Conservation (phyloP, 2,113 vertebrate species). For the Alethe castanea region DNA sequence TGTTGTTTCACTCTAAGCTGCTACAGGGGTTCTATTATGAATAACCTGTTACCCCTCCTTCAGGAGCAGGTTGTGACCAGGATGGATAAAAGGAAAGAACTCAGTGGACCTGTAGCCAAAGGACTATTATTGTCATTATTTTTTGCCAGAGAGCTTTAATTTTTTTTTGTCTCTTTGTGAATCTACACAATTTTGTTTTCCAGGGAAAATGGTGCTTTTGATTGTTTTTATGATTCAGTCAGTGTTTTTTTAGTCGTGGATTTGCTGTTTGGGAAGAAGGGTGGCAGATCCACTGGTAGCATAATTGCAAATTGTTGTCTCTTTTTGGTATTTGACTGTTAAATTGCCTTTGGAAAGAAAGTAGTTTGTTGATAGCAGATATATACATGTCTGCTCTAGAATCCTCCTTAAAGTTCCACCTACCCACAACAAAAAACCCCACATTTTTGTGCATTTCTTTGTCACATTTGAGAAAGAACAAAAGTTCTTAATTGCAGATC, state of each 20-base stretch:
- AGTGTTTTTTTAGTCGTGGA: neutral
- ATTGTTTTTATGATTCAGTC: neutral
- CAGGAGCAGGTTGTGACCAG: neutral
- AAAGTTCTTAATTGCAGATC: neutral
- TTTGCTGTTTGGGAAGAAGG: neutral
- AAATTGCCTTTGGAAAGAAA: neutral
- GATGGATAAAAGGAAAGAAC: neutral
- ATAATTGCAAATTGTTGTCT: neutral
- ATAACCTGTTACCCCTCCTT: neutral
- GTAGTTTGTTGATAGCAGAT: neutral
- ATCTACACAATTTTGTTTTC: neutral
- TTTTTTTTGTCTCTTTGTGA: neutral
- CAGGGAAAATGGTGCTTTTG: neutral
- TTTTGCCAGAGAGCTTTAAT: neutral
- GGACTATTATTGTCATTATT: neutral
- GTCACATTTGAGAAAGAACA: neutral
- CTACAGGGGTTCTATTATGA: neutral
- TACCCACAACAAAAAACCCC: rapidly evolving
- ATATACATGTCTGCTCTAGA: neutral
- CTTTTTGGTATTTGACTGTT: neutral
- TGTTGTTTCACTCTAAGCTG: neutral
- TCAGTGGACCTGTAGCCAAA: neutral
- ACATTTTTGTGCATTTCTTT: neutral
- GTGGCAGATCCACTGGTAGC: neutral
- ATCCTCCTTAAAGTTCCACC: neutral